Percentiles rank a stretch among this genome's conserved stretches.
phyloP scores from a whole-genome alignment of 2,888 invertebrate genomes.

The Branchipolynoe longqiensis region DNA sequence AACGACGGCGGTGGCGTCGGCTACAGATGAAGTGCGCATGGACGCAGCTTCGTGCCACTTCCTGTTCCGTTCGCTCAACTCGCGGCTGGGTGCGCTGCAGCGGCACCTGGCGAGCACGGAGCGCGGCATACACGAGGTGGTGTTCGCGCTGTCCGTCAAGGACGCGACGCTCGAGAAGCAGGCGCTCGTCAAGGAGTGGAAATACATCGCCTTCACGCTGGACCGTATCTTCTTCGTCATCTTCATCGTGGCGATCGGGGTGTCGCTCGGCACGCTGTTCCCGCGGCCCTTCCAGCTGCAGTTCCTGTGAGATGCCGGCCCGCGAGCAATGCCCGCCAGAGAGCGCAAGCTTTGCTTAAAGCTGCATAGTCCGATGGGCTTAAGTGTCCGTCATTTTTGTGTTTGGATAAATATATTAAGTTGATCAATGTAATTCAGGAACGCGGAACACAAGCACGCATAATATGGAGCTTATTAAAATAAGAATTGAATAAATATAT shows the following conservation, averaged over 20 bases:
- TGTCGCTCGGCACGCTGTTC: conserved; percentile 59
- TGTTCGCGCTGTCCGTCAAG: neutral
- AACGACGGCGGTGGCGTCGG: neutral
- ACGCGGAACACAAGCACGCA: too few relatives aligned
- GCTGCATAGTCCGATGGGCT: neutral
- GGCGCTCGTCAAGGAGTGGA: conserved; percentile 59
- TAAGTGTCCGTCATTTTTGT: too few relatives aligned
- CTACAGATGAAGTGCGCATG: neutral
- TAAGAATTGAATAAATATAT: too few relatives aligned
- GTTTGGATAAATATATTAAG: too few relatives aligned
- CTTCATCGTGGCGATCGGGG: conserved; percentile 60
- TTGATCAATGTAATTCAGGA: too few relatives aligned
- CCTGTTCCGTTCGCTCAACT: neutral
- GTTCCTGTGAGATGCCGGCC: too few relatives aligned
- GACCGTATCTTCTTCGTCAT: conserved; percentile 62
- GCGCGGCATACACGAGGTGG: neutral
- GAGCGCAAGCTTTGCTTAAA: neutral
- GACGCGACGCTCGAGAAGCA: conserved; percentile 12
- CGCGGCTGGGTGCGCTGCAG: conserved; percentile 13
- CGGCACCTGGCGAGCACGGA: conserved; percentile 1
- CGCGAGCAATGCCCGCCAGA: neutral
- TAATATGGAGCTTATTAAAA: too few relatives aligned
- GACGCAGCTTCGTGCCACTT: neutral
- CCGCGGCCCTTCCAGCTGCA: conserved; percentile 61
- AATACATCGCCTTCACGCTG: conserved; percentile 59